These are phyloP conservation scores for Vultur gryphus DNA, from an alignment of 2,797 vertebrate species.

Conservation along the genomic window DNA sequence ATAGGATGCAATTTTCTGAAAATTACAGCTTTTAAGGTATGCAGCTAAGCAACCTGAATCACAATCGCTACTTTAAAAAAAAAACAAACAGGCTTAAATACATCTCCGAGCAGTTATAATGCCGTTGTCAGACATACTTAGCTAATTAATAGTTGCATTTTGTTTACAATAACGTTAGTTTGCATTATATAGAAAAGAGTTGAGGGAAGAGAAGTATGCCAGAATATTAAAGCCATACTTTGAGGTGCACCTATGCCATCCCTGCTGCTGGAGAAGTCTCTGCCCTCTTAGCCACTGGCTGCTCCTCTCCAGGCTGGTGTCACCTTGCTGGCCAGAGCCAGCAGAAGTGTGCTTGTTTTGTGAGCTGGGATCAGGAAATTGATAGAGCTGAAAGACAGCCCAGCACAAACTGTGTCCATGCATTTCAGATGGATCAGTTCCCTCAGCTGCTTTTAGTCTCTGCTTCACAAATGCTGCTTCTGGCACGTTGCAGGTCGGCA, in stretches of 20 bases:
- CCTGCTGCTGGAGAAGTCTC: neutral
- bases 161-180: neutral
- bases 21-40: neutral
- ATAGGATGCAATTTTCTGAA: neutral
- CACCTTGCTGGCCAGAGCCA: neutral
- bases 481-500: neutral
- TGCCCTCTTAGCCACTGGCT: neutral
- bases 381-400: neutral
- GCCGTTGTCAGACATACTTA: neutral
- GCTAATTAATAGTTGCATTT: neutral
- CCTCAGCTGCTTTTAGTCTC: neutral
- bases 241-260: neutral
- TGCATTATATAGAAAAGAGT: conserved; percentile 2
- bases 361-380: neutral
- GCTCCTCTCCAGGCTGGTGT: neutral
- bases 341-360: neutral
- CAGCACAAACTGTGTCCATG: neutral
- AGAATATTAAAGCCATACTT: neutral
- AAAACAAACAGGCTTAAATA: neutral
- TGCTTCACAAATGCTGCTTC: neutral
- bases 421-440: neutral
- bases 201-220: neutral
- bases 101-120: neutral
- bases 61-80: neutral
- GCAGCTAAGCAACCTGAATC: neutral